Conservation (phyloP, 2,888 invertebrate genomes). For the Zelleria hepariella region DNA sequence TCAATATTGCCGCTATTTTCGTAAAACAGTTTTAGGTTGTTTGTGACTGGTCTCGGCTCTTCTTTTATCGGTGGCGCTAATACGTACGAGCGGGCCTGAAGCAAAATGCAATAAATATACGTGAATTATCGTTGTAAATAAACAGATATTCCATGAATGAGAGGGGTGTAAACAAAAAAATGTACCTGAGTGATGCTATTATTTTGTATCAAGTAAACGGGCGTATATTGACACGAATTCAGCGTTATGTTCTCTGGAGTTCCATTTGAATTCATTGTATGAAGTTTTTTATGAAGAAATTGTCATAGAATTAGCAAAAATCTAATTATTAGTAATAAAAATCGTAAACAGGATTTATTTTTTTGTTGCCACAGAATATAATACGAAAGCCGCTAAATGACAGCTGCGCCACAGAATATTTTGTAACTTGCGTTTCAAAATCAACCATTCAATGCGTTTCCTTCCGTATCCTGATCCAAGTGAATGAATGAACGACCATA, state of each 20-base stretch:
- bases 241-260: slow-evolving; percentile 47
- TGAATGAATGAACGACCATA: slow-evolving; percentile 12
- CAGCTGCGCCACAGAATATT: not conserved
- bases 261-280: slow-evolving; percentile 21
- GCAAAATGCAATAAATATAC: slow-evolving; percentile 12
- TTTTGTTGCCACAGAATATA: not conserved
- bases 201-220: slow-evolving; percentile 58
- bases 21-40: slow-evolving; percentile 62
- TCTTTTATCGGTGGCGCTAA: slow-evolving; percentile 37
- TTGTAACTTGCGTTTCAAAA: not conserved
- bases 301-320: not conserved
- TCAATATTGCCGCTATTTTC: slow-evolving; percentile 65
- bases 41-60: slow-evolving; percentile 41
- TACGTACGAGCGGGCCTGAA: slow-evolving; percentile 47
- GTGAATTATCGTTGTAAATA: not conserved
- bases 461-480: too few species aligned
- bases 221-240: slow-evolving; percentile 59
- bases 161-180: slow-evolving; percentile 16
- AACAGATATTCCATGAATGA: not conserved
- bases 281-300: not conserved
- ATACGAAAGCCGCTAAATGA: not conserved
- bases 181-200: slow-evolving; percentile 54
- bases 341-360: slow-evolving; percentile 13
- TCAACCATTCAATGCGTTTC: slow-evolving; percentile 4
- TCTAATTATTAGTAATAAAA: slow-evolving; percentile 10